Evolutionary conservation across 2,797 vertebrate genomes (phyloP).

Genomic region (Sylvia borin): DNA sequence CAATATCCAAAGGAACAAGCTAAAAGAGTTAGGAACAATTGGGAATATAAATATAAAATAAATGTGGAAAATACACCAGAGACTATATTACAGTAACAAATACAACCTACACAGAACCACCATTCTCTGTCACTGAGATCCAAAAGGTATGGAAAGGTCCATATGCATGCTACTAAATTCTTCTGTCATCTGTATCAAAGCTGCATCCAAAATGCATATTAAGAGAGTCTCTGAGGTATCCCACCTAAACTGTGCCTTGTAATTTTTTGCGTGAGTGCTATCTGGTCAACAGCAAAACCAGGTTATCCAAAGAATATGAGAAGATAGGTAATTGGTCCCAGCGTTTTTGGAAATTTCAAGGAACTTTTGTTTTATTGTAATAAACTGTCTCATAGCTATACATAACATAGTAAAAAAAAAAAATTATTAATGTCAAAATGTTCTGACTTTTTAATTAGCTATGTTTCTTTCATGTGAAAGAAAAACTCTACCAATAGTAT

Average conservation of each 20-base stretch:
- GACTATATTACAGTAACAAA: background rate
- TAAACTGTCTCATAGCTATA: background rate
- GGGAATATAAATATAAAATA: background rate
- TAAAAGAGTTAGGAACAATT: background rate
- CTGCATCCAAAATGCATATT: background rate
- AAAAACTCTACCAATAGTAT: background rate
- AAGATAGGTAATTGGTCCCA: background rate
- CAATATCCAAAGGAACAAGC: background rate
- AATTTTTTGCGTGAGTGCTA: background rate
- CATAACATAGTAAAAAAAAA: background rate
- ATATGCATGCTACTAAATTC: background rate
- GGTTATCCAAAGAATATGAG: background rate
- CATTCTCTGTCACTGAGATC: background rate
- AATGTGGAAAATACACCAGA: background rate
- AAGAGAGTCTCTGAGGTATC: background rate
- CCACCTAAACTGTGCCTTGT: background rate
- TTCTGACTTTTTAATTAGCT: background rate
- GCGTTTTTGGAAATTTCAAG: background rate
- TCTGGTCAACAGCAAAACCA: background rate
- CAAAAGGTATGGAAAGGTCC: background rate
- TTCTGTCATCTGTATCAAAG: background rate
- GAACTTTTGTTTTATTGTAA: background rate
- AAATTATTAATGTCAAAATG: background rate
- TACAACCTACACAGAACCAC: fast-evolving
- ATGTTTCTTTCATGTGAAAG: background rate